A percentile compares a stretch with the other conserved stretches of the same genome.
phyloP scores from a whole-genome alignment of 2,113 vertebrate genomes.

The Neolamprologus toae region DNA sequence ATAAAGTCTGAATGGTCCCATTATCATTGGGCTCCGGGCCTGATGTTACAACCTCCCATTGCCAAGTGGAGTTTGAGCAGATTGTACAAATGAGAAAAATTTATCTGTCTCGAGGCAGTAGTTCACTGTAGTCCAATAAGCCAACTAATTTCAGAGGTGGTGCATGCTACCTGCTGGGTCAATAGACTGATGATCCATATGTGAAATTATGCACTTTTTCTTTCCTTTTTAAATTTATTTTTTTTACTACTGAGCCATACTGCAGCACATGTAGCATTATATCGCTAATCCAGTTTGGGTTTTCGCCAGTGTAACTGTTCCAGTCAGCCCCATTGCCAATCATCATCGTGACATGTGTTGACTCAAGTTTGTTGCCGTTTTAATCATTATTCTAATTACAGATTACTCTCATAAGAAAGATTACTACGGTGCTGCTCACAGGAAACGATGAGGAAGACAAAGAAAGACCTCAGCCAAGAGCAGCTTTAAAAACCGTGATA shows the following conservation, averaged over 20 bases:
- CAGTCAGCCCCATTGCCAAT: not conserved
- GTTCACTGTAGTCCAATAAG: slow-evolving; percentile 47
- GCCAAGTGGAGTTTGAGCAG: slow-evolving; percentile 59
- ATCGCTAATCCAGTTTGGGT: not conserved
- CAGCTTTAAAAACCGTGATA: not conserved
- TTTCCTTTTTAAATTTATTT: not conserved
- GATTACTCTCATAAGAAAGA: not conserved
- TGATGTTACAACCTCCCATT: slow-evolving; percentile 61
- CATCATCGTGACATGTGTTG: not conserved
- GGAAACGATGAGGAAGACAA: not conserved
- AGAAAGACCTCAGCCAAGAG: not conserved
- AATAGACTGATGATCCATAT: slow-evolving; percentile 44
- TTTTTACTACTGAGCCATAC: not conserved
- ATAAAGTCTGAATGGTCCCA: slow-evolving; percentile 54
- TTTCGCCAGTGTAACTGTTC: not conserved
- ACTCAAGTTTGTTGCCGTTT: not conserved
- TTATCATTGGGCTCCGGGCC: slow-evolving; percentile 56
- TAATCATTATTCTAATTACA: not conserved
- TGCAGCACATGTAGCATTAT: not conserved
- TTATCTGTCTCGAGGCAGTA: slow-evolving; percentile 45
- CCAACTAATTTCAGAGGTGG: slow-evolving; percentile 47
- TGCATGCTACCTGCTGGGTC: slow-evolving; percentile 36
- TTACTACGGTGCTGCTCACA: not conserved
- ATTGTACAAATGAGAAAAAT: slow-evolving; percentile 57
- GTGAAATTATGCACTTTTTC: slow-evolving; percentile 38